Evolutionary conservation across 2,113 vertebrate species (phyloP).

Genomic region (Cyprinodon tularosa): DNA sequence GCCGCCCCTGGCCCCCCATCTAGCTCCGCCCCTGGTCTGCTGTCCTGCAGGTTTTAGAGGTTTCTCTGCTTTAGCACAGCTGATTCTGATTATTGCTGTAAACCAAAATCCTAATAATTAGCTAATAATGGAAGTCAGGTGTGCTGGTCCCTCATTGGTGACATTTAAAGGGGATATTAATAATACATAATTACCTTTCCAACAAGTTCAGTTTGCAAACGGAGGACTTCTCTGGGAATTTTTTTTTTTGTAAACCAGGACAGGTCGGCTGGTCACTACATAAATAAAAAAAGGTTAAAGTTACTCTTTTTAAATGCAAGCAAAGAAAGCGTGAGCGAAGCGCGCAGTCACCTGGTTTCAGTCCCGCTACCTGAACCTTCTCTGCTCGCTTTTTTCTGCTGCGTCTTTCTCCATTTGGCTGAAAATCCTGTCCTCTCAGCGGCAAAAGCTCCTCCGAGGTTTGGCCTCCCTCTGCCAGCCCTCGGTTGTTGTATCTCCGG

Average conservation of each 20-base stretch:
- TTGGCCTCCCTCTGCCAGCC: background rate
- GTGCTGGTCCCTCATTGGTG: no score
- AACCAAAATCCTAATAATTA: no score
- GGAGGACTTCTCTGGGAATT: rapidly evolving
- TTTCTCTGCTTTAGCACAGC: no score
- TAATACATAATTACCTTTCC: constrained; percentile 31
- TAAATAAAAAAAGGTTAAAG: background rate
- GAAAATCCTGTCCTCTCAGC: background rate
- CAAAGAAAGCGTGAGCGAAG: background rate
- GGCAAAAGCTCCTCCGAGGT: rapidly evolving
- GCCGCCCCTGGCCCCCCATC: no score
- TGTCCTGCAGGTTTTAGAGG: no score
- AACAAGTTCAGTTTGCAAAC: background rate
- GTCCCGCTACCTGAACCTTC: background rate
- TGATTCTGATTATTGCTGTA: no score
- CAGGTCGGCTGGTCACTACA: background rate
- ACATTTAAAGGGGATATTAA: background rate
- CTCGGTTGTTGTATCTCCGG: background rate
- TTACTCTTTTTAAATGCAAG: background rate
- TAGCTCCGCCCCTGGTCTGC: no score
- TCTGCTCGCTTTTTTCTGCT: background rate
- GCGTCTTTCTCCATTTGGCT: background rate
- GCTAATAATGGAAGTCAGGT: no score
- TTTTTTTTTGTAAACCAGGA: no score
- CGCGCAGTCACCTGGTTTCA: background rate